A percentile compares a stretch with the other conserved stretches of the same genome.
phyloP scores from a whole-genome alignment of 2,113 vertebrate species.

The Hiodon tergisus region DNA sequence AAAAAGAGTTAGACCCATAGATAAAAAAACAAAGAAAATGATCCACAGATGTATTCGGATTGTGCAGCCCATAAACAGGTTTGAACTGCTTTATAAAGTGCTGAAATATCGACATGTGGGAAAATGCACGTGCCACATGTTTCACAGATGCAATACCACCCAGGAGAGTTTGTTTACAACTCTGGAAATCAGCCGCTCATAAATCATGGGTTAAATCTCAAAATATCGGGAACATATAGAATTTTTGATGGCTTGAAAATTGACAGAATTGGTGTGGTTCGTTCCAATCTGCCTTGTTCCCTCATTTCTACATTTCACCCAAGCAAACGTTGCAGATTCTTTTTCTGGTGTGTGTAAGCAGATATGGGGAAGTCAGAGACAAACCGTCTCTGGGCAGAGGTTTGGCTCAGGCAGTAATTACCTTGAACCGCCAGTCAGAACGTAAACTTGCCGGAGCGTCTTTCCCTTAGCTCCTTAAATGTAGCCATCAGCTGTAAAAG shows the following conservation, averaged over 20 bases:
- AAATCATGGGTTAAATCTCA: too few species aligned
- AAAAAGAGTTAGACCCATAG: background rate
- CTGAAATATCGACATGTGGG: constrained; percentile 24
- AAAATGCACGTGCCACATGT: constrained; percentile 24
- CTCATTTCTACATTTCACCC: background rate
- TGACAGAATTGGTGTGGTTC: too few species aligned
- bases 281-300: too few species aligned
- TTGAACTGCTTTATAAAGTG: constrained; percentile 24
- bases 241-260: too few species aligned
- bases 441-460: background rate
- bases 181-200: background rate
- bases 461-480: constrained; percentile 21
- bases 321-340: background rate
- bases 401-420: background rate
- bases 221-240: too few species aligned
- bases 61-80: constrained; percentile 29
- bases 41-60: constrained; percentile 41
- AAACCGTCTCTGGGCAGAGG: background rate
- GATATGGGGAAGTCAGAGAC: background rate
- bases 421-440: background rate
- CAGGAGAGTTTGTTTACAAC: background rate
- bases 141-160: constrained; percentile 27
- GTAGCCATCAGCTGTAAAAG: background rate
- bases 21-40: constrained; percentile 28
- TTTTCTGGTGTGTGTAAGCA: background rate